A percentile compares a stretch with the other conserved stretches of the same genome.
Conservation (phyloP, 2,113 vertebrate genomes). For the Passer montanus region DNA sequence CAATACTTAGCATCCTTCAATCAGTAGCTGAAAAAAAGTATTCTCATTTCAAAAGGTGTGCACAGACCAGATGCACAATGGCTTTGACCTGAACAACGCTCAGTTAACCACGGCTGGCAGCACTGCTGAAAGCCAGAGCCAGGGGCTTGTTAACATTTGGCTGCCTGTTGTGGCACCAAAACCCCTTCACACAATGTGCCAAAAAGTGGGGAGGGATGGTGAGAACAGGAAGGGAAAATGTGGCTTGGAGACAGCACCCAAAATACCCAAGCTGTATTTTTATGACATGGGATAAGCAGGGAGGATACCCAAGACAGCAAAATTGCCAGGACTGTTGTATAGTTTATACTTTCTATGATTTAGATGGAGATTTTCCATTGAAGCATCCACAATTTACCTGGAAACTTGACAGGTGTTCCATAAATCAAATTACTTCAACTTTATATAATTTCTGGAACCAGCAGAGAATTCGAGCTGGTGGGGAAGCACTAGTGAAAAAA, state of each 20-base stretch:
- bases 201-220: neutral
- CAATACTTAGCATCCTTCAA: neutral
- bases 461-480: fast-evolving
- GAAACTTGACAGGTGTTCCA: neutral
- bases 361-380: neutral
- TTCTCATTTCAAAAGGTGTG: neutral
- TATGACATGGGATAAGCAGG: neutral
- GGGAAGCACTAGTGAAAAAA: neutral
- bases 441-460: neutral
- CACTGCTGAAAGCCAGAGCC: neutral
- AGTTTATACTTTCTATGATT: neutral
- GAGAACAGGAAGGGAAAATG: neutral
- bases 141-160: neutral
- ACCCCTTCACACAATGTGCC: fast-evolving
- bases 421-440: neutral
- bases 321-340: neutral
- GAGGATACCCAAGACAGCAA: neutral
- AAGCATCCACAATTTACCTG: neutral
- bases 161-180: neutral
- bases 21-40: neutral
- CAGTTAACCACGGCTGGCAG: neutral
- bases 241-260: neutral
- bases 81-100: neutral
- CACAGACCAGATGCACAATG: neutral
- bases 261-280: neutral